Evolutionary conservation across 2,888 invertebrate genomes (phyloP).

Genomic region (Lepetodrilus schrolli): DNA sequence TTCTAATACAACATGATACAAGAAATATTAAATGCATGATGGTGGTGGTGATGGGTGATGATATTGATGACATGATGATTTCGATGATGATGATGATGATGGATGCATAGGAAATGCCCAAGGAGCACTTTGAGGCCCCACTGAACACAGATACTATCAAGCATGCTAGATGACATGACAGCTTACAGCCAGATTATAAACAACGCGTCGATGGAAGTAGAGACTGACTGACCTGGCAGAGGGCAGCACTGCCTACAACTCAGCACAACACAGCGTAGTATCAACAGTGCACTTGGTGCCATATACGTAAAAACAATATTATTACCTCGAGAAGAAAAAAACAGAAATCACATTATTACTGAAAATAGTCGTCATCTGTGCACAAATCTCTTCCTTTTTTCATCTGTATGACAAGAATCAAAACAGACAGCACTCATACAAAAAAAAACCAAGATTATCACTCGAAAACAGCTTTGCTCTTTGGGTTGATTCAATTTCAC

Average conservation of each 20-base stretch:
- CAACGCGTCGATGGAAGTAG: slow-evolving; percentile 10
- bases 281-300: slow-evolving; percentile 25
- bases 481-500: background rate
- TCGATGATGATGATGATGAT: background rate
- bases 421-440: background rate
- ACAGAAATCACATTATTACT: slow-evolving; percentile 24
- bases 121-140: slow-evolving; percentile 14
- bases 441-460: slow-evolving; percentile 14
- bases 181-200: slow-evolving; percentile 12
- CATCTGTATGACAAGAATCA: background rate
- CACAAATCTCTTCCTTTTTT: slow-evolving; percentile 22
- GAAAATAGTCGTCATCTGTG: slow-evolving; percentile 10
- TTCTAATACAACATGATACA: slow-evolving; percentile 8
- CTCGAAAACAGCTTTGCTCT: slow-evolving; percentile 13
- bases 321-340: slow-evolving; percentile 4
- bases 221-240: too few relatives aligned
- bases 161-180: background rate
- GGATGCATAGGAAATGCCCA: slow-evolving; percentile 16
- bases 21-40: slow-evolving; percentile 24
- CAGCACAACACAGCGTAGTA: slow-evolving; percentile 26
- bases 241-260: slow-evolving; percentile 1
- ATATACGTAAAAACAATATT: slow-evolving; percentile 13
- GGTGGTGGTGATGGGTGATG: slow-evolving; percentile 1
- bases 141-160: slow-evolving; percentile 12
- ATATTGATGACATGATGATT: background rate